Base-by-base conservation (phyloP, 1,140 invertebrate genomes). In the Phymorhynchus buccinoides region DNA sequence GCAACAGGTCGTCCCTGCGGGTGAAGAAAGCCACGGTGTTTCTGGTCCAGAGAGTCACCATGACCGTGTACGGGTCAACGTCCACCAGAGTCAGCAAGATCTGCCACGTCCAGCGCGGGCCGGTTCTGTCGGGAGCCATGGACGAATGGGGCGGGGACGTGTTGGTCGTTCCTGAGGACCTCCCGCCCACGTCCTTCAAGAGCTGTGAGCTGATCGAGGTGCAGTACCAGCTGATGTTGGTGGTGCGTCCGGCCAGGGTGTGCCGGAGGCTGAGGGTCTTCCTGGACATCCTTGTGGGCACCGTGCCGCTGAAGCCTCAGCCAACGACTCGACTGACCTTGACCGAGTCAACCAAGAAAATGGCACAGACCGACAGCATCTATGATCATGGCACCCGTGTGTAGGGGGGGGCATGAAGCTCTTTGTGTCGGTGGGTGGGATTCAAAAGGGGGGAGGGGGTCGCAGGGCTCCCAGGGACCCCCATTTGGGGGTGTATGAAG, bases 1-100 rank as follows among this genome's bases (percentile, higher is more conserved):
- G 27, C 39, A 89, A 91, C 73, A 82, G 87, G 27, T 86, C 85
- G 4, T 78, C 83, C 4, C 48, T 87, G 16, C 84, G 62, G 71
- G 86, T 87, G 48, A 79, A 52, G 16, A 44, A 42, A 9, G 80
- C 80, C 12, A 6, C 2, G 22, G 80, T 71, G 3, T 3, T 32
- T 9, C 80, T 82, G 32, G 14, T 39, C 7, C 52, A 66, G 56
- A 2, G 18, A 1, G n/a, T 41, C 71, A 75, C 71, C 35, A 4
- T 75, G 32, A 75, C 3, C 1, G 71, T 75, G 3, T 41, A 39
- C 35, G 71, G 71, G 71, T 75, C 71, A 6, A 22, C 71, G 12
- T 3, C 18, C 7, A 41, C 7, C 37, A 39, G 27, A 22, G 41
- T 1, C 7, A 41, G 1, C 35, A 75, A 41, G 12, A 75, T 75